Base-by-base conservation (phyloP, 1,140 invertebrate genomes). In the Anthonomus grandis region DNA sequence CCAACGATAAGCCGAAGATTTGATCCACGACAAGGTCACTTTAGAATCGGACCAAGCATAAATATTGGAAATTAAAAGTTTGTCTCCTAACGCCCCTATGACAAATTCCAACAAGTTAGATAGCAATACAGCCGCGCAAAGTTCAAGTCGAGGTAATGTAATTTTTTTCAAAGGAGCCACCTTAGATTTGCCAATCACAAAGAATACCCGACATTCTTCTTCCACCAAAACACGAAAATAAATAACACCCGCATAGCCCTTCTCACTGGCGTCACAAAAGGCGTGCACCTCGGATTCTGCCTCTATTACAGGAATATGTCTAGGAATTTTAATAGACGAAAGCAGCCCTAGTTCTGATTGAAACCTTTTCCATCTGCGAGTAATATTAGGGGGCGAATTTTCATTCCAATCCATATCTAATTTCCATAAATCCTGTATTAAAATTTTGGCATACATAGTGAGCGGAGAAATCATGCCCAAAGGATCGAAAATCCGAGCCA, bases 1-100 rank as follows among this genome's bases (percentile, higher is more conserved):
- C 57, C 67, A 67, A 4, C 53, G 49, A 13, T 4, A 15, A 1
- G 67, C 51, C 9, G 41, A n/a, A 12, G 57, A 56, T 4, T 41
- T 22, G 2, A 74, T 50, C 71, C 73, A 72, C 4, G 34, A 15
- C 0, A 74, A 39, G 8, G 59, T 62, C 8, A 67, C 60, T 13
- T 39, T 18, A 1, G 38, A 57, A 46, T 66, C 62, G 0, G 60
- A 37, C 57, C 51, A 66, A 4, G 23, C 9, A 21, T 18, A 9
- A 4, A 44, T 13, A 9, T 10, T 9, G 8, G 18, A 17, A n/a
- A 36, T 18, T 3, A 6, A 6, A 5, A 50, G 10, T 38, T 9
- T 19, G n/a, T 21, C 12, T 21, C 9, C 8, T 10, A 19, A 44
- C 10, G 34, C 31, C 12, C 4, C 8, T 1, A 24, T 1, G 18